phyloP scores from a whole-genome alignment of 2,888 invertebrate genomes.

The Drosophila sordidula region DNA sequence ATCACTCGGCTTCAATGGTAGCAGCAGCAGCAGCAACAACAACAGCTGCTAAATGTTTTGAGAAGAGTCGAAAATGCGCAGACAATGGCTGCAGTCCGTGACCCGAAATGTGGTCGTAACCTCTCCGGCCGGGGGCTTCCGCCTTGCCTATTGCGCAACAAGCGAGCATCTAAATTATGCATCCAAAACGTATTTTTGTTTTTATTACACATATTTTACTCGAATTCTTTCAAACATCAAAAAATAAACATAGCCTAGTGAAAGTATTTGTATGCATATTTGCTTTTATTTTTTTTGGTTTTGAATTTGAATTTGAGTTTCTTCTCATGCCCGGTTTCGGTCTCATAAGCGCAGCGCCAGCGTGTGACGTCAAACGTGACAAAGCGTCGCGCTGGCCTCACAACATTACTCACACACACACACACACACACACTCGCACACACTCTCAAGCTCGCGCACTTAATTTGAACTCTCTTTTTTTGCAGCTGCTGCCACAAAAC shows the following conservation, averaged over 20 bases:
- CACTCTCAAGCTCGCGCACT: constrained; percentile 19
- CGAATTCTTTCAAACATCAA: constrained; percentile 43
- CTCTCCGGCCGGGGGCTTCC: constrained; percentile 12
- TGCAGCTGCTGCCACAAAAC: constrained; percentile 62
- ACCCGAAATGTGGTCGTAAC: constrained; percentile 24
- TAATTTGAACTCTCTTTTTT: constrained; percentile 49
- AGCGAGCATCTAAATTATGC: constrained; percentile 33
- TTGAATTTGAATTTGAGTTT: constrained; percentile 61
- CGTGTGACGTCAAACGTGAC: constrained; percentile 71
- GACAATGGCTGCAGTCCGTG: constrained; percentile 23
- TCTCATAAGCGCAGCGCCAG: constrained; percentile 49
- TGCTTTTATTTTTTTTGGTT: constrained; percentile 12
- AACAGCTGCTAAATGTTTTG: constrained; percentile 45
- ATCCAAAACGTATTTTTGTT: constrained; percentile 1
- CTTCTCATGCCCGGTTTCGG: constrained; percentile 57
- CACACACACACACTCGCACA: constrained; percentile 21
- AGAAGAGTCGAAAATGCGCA: constrained; percentile 18
- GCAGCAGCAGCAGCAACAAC: constrained; percentile 25
- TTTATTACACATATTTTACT: not conserved
- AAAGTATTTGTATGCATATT: constrained; percentile 67
- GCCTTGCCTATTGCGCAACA: constrained; percentile 45
- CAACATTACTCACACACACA: constrained; percentile 32
- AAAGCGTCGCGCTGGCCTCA: constrained; percentile 35
- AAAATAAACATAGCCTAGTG: constrained; percentile 45
- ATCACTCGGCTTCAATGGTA: constrained; percentile 56